Evolutionary conservation across 1,140 invertebrate species (phyloP), one percentile per base, ranked within the genome.

Genomic region (Aphidius gifuensis): DNA sequence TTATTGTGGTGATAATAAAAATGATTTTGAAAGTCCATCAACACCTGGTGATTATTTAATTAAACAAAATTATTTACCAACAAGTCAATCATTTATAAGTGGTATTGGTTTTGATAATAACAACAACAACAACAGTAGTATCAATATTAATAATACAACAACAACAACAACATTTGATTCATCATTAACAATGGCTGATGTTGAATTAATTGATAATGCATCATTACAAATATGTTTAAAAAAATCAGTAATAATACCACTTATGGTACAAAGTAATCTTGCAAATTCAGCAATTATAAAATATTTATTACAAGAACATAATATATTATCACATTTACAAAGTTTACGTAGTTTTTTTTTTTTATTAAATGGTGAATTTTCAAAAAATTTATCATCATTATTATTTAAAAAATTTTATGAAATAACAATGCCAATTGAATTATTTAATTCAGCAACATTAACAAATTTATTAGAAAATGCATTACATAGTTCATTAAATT

Each of bases 311-410:
- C 78, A 86, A 1, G 86, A 91, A 59, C 76, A 87, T 8, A 82
- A 87, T 48, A 83, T 89, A 66, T 82, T 90, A 9, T 83, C 85
- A 9, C 89, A 92, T 74, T 78, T 92, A 21, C 84, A 85, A 16
- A 88, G 85, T 71, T 71, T 92, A 1, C 82, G 88, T 8, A 87
- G 88, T 68, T 91, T 88, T 58, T 91, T 89, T 71, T 91, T 92
- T 64, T 68, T 92, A 7, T 78, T 91, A 72, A 89, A 92, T 66
- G 90, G 90, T 1, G 88, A 91, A 71, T 92, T 91, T 74, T 86
- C 86, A 1, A 85, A 84, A 32, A 85, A 84, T 61, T 83, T 92
- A 5, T 88, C 87, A 9, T 80, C 83, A 9, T 86, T 85, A 49
- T 73, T 92, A 16, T 89, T 90, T 64, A 74, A 80, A 1, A 85